Evolutionary conservation across 2,113 vertebrate species (phyloP), one percentile per base, ranked within the genome.

Genomic region (Taurulus bubalis): DNA sequence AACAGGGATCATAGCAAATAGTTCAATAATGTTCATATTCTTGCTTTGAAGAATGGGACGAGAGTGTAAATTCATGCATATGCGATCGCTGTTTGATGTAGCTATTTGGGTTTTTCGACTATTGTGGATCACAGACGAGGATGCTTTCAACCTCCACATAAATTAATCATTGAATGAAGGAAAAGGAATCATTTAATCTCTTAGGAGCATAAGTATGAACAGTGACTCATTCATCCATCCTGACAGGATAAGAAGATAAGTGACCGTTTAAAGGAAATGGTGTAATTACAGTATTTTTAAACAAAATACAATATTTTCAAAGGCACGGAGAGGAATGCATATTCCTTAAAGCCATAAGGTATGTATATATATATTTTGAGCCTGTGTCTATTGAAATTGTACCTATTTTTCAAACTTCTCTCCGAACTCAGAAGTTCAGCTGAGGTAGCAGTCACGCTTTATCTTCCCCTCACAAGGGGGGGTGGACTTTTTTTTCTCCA

Each of bases 1-100:
- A 90, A 90, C 79, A 83, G 79, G 75, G 80, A 93, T 91, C 88
- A 91, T 53, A 87, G 80, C 63, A 45, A 80, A 80, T 84, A 78
- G 85, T 89, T 92, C 79, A 89, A 68, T 86, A 79, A 82, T 79
- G 75, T 75, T 85, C 73, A 77, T 88, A 64, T 85, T 75, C 62
- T 77, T 65, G 82, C 91, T 91, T 91, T 90, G 92, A 93, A 88
- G 85, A 88, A 78, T 8, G 9, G 51, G 32, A 85, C 42, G 8
- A 71, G 56, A 59, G 81, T 84, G 68, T 81, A 91, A 85, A 91
- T 80, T 66, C 77, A 85, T 89, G 79, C 85, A 87, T 79, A 82
- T 72, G 77, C 77, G 66, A 83, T 90, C 58, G 15, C n/a, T 55
- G 74, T 89, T 89, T 90, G 86, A 88, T 85, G 79, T 77, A 40